Evolutionary conservation across 2,888 invertebrate genomes (phyloP).

Genomic region (Odontomyia ornata): DNA sequence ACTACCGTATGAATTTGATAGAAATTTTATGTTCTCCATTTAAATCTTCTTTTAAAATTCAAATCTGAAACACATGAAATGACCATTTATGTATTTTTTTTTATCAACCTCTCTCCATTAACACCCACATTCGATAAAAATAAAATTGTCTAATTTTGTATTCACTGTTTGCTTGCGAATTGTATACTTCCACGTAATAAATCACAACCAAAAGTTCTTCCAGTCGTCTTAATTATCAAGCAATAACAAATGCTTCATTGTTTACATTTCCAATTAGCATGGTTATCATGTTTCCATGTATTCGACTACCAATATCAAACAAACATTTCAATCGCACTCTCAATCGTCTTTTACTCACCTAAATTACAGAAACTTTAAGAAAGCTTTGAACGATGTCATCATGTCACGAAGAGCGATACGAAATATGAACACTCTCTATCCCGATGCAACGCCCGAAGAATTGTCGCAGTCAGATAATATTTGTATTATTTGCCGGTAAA

Average conservation of each 20-base stretch:
- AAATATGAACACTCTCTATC: slow-evolving; percentile 98
- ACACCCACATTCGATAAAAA: no score
- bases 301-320: background rate
- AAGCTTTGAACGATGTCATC: slow-evolving; percentile 96
- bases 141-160: no score
- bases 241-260: background rate
- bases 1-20: no score
- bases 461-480: slow-evolving; percentile 93
- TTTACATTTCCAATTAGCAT: background rate
- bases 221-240: no score
- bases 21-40: no score
- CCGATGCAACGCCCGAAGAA: slow-evolving; percentile 94
- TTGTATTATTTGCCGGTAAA: slow-evolving; percentile 93
- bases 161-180: no score
- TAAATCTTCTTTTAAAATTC: no score
- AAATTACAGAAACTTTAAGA: slow-evolving; percentile 85
- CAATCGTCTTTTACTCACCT: background rate
- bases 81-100: no score
- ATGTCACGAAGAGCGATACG: slow-evolving; percentile 95
- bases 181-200: no score
- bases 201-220: no score
- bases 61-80: no score
- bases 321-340: background rate
- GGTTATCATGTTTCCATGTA: background rate
- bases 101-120: no score